phyloP scores from a whole-genome alignment of 2,113 vertebrate species.

The Arizona elegans region DNA sequence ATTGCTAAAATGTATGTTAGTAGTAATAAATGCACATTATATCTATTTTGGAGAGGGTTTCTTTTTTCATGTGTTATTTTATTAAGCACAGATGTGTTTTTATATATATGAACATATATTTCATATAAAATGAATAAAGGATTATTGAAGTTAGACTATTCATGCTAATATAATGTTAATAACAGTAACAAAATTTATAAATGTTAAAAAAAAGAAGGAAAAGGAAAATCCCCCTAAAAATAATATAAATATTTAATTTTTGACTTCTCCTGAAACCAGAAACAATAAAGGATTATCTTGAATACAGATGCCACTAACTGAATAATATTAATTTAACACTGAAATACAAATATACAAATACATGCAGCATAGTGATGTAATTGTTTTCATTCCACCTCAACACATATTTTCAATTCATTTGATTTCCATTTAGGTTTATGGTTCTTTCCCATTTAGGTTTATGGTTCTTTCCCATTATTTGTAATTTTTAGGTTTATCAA shows the following conservation, averaged over 20 bases:
- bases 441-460: background rate
- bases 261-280: background rate
- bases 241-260: background rate
- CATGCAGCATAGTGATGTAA: background rate
- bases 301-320: background rate
- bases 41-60: background rate
- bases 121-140: background rate
- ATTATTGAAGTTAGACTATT: background rate
- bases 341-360: background rate
- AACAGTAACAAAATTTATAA: background rate
- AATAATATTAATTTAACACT: background rate
- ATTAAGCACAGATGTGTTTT: background rate
- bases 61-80: background rate
- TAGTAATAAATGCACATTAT: background rate
- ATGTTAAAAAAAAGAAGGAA: background rate
- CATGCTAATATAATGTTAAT: background rate
- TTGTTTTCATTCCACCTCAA: background rate
- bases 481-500: background rate
- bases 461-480: background rate
- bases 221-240: background rate
- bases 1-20: background rate
- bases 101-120: background rate
- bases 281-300: background rate
- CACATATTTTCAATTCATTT: background rate
- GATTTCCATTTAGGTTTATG: constrained; percentile 1